Conservation (phyloP, 2,113 vertebrate genomes). For the Desmodus rotundus region DNA sequence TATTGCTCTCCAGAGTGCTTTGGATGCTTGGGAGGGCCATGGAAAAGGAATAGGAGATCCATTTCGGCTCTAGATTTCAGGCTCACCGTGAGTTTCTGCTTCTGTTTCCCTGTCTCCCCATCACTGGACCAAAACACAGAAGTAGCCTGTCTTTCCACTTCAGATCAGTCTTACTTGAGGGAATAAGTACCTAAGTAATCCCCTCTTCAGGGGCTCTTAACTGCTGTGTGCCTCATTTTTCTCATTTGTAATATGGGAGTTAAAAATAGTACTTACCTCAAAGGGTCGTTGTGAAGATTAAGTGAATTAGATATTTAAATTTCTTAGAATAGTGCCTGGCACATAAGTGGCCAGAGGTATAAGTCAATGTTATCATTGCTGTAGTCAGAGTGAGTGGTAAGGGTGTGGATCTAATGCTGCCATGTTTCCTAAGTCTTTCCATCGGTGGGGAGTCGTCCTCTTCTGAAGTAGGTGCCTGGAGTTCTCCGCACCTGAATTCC, state of each 20-base stretch:
- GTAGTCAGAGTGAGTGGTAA: background rate
- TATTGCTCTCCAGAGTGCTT: background rate
- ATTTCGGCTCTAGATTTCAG: background rate
- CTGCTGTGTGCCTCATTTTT: background rate
- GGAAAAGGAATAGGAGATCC: background rate
- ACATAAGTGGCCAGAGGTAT: background rate
- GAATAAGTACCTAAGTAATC: background rate
- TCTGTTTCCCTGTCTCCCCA: background rate
- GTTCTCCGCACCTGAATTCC: background rate
- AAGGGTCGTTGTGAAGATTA: background rate
- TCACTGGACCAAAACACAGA: background rate
- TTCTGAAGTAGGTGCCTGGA: background rate
- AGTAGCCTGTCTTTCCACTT: background rate
- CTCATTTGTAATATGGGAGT: background rate
- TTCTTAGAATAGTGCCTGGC: background rate
- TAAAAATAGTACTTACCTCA: background rate
- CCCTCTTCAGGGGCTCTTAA: background rate
- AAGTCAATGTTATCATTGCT: background rate
- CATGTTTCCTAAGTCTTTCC: background rate
- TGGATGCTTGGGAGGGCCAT: background rate
- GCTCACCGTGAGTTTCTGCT: background rate
- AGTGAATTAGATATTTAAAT: background rate
- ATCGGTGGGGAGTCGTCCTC: accelerated
- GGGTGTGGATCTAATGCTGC: background rate
- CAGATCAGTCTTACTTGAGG: no score